These are phyloP conservation scores for Neosilurus hyrtlii DNA, from an alignment of 2,797 vertebrate species.

Conservation along the genomic window DNA sequence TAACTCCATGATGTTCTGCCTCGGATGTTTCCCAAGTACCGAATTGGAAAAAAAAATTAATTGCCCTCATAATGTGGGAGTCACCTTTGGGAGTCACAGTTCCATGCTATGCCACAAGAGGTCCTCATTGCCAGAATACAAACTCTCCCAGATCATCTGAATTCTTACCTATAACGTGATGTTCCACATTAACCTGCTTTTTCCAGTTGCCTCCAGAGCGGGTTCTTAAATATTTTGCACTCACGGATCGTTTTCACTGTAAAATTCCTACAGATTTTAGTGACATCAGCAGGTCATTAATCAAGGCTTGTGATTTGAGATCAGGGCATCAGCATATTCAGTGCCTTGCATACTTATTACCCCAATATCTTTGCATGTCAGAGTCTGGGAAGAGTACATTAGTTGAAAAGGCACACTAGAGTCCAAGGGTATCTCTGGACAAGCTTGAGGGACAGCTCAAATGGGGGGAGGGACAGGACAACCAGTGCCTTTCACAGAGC, in stretches of 20 bases:
- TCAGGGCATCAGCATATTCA: neutral
- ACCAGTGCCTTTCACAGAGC: neutral
- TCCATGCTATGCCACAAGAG: neutral
- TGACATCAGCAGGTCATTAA: neutral
- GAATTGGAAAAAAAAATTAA: neutral
- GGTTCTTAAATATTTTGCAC: neutral
- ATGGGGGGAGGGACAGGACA: neutral
- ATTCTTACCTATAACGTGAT: neutral
- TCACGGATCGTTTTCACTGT: neutral
- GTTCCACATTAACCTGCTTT: neutral
- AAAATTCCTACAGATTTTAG: neutral
- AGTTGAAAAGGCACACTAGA: no score
- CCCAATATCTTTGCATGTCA: neutral
- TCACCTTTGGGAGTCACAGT: neutral
- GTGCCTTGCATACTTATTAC: neutral
- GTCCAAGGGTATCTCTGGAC: neutral
- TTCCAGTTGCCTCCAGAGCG: neutral
- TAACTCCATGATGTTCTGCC: neutral
- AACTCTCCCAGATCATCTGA: neutral
- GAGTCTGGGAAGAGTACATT: neutral
- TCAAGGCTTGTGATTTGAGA: constrained; percentile 1
- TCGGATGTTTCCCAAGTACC: neutral
- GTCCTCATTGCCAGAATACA: neutral
- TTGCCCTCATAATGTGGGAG: neutral
- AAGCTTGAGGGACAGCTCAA: neutral